phyloP scores from a whole-genome alignment of 2,797 vertebrate genomes.

The Malurus leucopterus region DNA sequence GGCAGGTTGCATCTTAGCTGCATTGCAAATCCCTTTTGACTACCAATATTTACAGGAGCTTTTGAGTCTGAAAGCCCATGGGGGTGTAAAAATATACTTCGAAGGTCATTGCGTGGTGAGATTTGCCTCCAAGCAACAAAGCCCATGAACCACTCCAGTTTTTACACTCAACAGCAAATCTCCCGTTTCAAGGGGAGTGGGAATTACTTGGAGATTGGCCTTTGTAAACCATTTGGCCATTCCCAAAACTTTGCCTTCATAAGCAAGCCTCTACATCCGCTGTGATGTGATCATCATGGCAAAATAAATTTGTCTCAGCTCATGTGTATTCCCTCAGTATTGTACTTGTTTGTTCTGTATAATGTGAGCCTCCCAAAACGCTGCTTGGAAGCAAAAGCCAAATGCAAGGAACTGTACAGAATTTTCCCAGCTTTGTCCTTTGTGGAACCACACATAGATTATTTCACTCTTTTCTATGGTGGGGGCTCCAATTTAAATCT shows the following conservation, averaged over 20 bases:
- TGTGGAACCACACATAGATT: neutral
- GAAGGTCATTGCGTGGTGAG: neutral
- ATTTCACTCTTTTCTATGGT: neutral
- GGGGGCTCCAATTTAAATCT: neutral
- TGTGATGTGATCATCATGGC: neutral
- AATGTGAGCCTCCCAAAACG: neutral
- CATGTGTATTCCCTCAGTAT: neutral
- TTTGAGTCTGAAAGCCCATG: neutral
- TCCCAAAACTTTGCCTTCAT: neutral
- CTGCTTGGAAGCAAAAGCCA: slow-evolving; percentile 3
- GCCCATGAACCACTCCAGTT: neutral
- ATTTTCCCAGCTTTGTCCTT: neutral
- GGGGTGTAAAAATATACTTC: slow-evolving; percentile 1
- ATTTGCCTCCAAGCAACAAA: slow-evolving; percentile 2
- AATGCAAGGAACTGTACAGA: neutral
- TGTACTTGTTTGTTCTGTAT: neutral
- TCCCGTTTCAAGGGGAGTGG: neutral
- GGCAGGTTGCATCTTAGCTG: neutral
- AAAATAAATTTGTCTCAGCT: neutral
- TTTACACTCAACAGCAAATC: accelerated
- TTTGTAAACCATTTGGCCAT: neutral
- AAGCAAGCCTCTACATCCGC: neutral
- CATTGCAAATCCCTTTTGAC: neutral
- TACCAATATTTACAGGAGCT: neutral
- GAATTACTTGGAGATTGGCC: neutral